Conservation (phyloP, 2,888 invertebrate species). For the Hirtodrosophila cameraria region DNA sequence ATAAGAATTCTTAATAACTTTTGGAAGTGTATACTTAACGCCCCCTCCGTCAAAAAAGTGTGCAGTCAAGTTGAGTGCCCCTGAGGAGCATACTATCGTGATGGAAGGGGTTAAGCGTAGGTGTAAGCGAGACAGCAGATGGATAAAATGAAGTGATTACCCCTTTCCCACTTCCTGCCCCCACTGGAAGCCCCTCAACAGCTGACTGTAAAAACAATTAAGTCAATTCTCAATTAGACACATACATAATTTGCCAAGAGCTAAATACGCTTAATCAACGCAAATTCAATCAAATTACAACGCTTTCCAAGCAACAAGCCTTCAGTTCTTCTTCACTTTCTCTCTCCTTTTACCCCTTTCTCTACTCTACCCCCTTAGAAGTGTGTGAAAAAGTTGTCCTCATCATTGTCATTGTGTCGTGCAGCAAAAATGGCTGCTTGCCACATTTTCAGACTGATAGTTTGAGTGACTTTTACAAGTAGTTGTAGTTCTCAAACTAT, state of each 20-base stretch:
- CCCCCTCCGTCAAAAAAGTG: not conserved
- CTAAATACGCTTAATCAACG: slow-evolving; percentile 75
- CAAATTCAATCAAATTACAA: slow-evolving; percentile 77
- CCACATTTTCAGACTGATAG: slow-evolving; percentile 38
- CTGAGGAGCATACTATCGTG: not conserved
- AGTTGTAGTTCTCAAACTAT: slow-evolving; percentile 61
- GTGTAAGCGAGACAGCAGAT: not conserved
- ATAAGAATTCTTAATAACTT: no score
- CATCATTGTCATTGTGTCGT: slow-evolving; percentile 49
- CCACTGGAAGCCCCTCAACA: no score
- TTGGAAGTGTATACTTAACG: no score
- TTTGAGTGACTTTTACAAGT: slow-evolving; percentile 10
- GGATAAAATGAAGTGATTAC: not conserved
- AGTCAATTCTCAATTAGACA: slow-evolving; percentile 67
- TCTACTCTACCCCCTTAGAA: slow-evolving; percentile 5
- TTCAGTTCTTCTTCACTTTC: not conserved
- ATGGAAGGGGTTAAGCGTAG: not conserved
- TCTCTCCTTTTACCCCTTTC: not conserved
- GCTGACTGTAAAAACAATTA: slow-evolving; percentile 56
- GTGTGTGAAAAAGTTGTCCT: slow-evolving; percentile 54
- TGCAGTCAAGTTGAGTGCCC: slow-evolving; percentile 7
- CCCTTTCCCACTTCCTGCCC: no score
- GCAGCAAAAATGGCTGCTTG: slow-evolving; percentile 20
- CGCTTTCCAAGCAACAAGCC: slow-evolving; percentile 60
- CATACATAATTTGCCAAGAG: slow-evolving; percentile 74